phyloP scores from a whole-genome alignment of 2,888 invertebrate species.

The Agrotis puta region DNA sequence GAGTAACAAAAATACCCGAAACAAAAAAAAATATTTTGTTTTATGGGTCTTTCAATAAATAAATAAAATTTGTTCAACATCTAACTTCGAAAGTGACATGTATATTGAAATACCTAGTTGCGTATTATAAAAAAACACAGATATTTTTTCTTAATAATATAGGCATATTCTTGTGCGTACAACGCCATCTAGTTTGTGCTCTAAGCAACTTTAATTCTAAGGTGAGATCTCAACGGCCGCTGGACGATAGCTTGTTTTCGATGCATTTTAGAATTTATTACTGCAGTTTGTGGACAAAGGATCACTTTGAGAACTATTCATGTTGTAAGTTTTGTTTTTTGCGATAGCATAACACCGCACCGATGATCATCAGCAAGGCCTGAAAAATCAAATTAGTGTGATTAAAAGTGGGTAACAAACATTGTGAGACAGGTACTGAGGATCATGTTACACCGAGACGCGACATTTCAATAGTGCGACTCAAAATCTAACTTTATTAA shows the following conservation, averaged over 20 bases:
- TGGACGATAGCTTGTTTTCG: slow-evolving; percentile 42
- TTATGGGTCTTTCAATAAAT: slow-evolving; percentile 1
- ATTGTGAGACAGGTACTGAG: too few relatives aligned
- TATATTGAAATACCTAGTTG: neutral
- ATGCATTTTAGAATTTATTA: slow-evolving; percentile 29
- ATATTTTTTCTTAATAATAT: too few relatives aligned
- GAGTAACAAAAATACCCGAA: slow-evolving; percentile 20
- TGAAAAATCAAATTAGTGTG: slow-evolving; percentile 29
- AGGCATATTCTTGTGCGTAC: neutral
- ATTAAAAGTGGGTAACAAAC: too few relatives aligned
- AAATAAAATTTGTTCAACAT: neutral
- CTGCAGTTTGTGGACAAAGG: neutral
- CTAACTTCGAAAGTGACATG: slow-evolving; percentile 2
- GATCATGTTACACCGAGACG: too few relatives aligned
- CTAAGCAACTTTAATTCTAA: slow-evolving; percentile 39
- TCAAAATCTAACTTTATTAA: too few relatives aligned
- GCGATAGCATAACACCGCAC: slow-evolving; percentile 30
- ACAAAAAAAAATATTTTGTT: slow-evolving; percentile 3
- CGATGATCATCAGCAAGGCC: slow-evolving; percentile 54
- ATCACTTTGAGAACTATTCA: slow-evolving; percentile 9
- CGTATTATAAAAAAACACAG: too few relatives aligned
- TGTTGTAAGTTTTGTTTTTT: neutral
- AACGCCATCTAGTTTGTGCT: slow-evolving; percentile 55
- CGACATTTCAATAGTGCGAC: too few relatives aligned
- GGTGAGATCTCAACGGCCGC: slow-evolving; percentile 53